A percentile compares a stretch with the other conserved stretches of the same genome.
phyloP scores from a whole-genome alignment of 2,797 vertebrate species.

The Lates japonicus region DNA sequence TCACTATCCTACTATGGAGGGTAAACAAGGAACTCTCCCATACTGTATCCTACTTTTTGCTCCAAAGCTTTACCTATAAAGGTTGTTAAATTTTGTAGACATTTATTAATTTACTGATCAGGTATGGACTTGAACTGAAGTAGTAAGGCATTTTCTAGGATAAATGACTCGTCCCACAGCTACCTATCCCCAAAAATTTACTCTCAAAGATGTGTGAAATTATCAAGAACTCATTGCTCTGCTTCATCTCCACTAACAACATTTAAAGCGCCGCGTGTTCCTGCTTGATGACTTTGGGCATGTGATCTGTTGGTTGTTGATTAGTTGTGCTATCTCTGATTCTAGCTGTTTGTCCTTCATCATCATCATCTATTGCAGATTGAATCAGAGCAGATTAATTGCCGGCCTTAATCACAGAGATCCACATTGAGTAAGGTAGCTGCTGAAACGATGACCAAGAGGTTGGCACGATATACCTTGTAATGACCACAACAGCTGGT shows the following conservation, averaged over 20 bases:
- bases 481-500: constrained; percentile 77
- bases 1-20: not conserved
- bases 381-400: constrained; percentile 77
- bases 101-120: constrained; percentile 1
- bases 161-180: constrained; percentile 16
- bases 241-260: constrained; percentile 29
- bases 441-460: constrained; percentile 67
- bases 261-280: constrained; percentile 47
- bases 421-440: constrained; percentile 72
- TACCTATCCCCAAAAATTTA: constrained; percentile 34
- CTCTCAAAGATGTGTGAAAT: constrained; percentile 54
- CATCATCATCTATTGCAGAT: constrained; percentile 64
- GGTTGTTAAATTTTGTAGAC: not conserved
- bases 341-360: constrained; percentile 62
- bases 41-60: not conserved
- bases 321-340: constrained; percentile 67
- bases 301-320: constrained; percentile 57
- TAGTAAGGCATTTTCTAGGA: constrained; percentile 6
- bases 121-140: not conserved
- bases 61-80: not conserved
- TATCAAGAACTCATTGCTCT: constrained; percentile 53
- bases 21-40: not conserved
- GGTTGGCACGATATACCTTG: constrained; percentile 68
- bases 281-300: constrained; percentile 49
- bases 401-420: constrained; percentile 74